A percentile compares a stretch with the other conserved stretches of the same genome.
These are phyloP conservation scores for Dinomys branickii DNA, from an alignment of 2,113 vertebrate genomes.

Conservation along the genomic window DNA sequence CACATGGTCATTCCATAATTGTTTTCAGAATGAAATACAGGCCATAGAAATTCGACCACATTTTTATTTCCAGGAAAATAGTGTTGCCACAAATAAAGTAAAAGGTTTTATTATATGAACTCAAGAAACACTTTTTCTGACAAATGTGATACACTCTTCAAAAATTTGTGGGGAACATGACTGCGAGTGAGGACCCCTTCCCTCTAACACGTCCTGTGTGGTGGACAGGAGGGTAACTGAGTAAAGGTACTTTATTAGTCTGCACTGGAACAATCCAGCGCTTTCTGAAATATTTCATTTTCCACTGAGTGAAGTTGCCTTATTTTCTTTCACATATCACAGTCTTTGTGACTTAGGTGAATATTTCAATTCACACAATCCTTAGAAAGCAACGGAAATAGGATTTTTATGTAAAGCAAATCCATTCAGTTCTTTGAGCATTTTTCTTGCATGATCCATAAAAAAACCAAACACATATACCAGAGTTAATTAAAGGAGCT, in stretches of 20 bases:
- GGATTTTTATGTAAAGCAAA: not conserved
- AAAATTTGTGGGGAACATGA: not conserved
- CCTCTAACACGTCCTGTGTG: not conserved
- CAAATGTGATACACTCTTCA: not conserved
- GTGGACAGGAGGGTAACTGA: not conserved
- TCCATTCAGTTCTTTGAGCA: not conserved
- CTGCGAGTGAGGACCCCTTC: not conserved
- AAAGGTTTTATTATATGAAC: not conserved
- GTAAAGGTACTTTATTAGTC: not conserved
- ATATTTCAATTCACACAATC: not conserved
- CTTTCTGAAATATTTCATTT: not conserved
- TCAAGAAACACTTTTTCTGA: not conserved
- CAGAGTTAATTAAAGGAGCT: not conserved
- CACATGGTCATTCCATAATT: not conserved
- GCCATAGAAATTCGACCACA: not conserved
- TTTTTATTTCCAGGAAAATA: not conserved
- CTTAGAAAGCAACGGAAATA: not conserved
- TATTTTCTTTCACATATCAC: not conserved
- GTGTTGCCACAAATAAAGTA: not conserved
- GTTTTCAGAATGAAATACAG: not conserved
- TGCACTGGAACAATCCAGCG: not conserved
- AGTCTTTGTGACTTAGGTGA: not conserved
- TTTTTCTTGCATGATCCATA: not conserved
- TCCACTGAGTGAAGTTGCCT: not conserved
- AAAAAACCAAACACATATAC: not conserved